phyloP scores from a whole-genome alignment of 1,140 invertebrate species.

The Metaphire vulgaris region DNA sequence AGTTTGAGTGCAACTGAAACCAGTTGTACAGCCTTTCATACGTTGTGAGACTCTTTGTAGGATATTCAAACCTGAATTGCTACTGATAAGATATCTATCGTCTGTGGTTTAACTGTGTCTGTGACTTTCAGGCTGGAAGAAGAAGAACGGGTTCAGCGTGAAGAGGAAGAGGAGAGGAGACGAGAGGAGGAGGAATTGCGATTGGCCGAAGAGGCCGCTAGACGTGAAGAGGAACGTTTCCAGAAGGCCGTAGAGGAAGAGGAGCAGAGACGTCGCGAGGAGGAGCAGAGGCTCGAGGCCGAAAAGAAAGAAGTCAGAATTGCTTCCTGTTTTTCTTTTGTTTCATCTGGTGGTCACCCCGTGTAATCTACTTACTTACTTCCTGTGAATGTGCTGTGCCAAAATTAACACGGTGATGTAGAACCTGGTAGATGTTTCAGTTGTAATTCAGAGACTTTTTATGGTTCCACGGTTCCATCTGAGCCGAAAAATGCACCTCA shows the following conservation, averaged over 20 bases:
- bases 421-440: too few relatives aligned
- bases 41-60: background rate
- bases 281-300: background rate
- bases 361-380: too few relatives aligned
- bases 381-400: too few relatives aligned
- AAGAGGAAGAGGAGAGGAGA: constrained; percentile 11
- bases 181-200: constrained; percentile 15
- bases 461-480: too few relatives aligned
- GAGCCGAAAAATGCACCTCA: too few relatives aligned
- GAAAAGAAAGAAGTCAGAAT: constrained; percentile 3
- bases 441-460: too few relatives aligned
- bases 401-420: too few relatives aligned
- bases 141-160: background rate
- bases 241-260: constrained; percentile 3
- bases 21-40: background rate
- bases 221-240: constrained; percentile 4
- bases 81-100: background rate
- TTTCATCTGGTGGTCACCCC: too few relatives aligned
- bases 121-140: background rate
- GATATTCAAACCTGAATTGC: background rate
- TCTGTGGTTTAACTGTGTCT: background rate
- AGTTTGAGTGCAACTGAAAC: background rate
- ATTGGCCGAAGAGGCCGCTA: background rate
- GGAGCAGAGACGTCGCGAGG: background rate
- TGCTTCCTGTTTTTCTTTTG: background rate